Evolutionary conservation across 2,113 vertebrate species (phyloP).

Genomic region (Carollia perspicillata): DNA sequence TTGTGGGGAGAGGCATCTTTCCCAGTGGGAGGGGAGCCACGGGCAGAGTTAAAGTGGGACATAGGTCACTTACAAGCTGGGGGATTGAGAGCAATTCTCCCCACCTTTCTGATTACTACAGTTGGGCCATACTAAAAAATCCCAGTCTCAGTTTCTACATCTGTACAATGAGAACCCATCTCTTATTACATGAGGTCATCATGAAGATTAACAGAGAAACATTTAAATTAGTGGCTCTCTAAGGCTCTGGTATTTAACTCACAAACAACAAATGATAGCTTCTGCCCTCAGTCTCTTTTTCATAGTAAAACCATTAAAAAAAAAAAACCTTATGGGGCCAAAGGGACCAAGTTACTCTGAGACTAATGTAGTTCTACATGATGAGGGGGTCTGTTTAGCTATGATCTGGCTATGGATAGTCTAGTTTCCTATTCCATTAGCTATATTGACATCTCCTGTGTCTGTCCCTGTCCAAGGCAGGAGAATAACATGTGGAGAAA

Average conservation of each 20-base stretch:
- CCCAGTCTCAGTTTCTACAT: too few species aligned
- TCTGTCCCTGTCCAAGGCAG: background rate
- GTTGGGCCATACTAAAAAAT: too few species aligned
- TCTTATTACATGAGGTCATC: too few species aligned
- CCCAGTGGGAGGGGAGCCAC: background rate
- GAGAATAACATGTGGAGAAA: background rate
- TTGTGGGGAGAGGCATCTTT: background rate
- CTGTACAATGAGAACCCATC: too few species aligned
- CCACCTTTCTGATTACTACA: too few species aligned
- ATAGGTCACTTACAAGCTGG: background rate
- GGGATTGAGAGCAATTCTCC: background rate
- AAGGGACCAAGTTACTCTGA: background rate
- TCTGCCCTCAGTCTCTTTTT: background rate
- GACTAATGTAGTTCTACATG: too few species aligned
- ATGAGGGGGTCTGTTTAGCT: background rate
- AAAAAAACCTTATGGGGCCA: background rate
- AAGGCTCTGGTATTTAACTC: background rate
- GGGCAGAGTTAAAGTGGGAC: background rate
- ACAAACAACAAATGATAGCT: background rate
- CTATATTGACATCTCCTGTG: background rate
- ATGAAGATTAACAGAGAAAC: background rate
- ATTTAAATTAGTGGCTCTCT: background rate
- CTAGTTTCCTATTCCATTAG: background rate
- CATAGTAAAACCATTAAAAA: background rate
- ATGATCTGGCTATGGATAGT: background rate